These are phyloP conservation scores for Phoxinus dragarum DNA, from an alignment of 2,797 vertebrate genomes.

Conservation along the genomic window DNA sequence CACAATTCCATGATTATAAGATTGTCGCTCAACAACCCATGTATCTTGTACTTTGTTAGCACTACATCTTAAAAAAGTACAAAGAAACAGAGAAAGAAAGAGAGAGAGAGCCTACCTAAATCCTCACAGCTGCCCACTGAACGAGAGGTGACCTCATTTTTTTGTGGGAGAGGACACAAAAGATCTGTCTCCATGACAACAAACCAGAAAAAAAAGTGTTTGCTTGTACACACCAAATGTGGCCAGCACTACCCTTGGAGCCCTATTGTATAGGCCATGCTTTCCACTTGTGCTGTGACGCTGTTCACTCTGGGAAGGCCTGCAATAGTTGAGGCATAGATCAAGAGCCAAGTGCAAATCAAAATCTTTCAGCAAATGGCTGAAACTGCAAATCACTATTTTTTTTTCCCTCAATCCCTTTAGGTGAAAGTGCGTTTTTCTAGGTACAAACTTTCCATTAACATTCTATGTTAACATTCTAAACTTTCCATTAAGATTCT, in stretches of 20 bases:
- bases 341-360: constrained; percentile 25
- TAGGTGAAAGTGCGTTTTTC: not conserved
- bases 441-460: not conserved
- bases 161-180: constrained; percentile 59
- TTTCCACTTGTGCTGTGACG: constrained; percentile 7
- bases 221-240: constrained; percentile 55
- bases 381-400: not conserved
- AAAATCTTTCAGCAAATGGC: not conserved
- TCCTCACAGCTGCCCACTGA: constrained; percentile 55
- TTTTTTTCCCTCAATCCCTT: not conserved
- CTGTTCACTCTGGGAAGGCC: not conserved
- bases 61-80: constrained; percentile 13
- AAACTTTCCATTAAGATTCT: not conserved
- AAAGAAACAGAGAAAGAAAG: constrained; percentile 28
- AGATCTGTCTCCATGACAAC: constrained; percentile 59
- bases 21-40: not conserved
- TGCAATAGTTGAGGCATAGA: not conserved
- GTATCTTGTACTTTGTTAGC: constrained; percentile 28
- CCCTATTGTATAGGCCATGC: constrained; percentile 40
- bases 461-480: not conserved
- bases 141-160: constrained; percentile 59
- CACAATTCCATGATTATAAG: not conserved
- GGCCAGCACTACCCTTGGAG: constrained; percentile 46
- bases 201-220: constrained; percentile 52
- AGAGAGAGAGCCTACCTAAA: constrained; percentile 44